Conservation (phyloP, 2,888 invertebrate species). For the Zootermopsis nevadensis region DNA sequence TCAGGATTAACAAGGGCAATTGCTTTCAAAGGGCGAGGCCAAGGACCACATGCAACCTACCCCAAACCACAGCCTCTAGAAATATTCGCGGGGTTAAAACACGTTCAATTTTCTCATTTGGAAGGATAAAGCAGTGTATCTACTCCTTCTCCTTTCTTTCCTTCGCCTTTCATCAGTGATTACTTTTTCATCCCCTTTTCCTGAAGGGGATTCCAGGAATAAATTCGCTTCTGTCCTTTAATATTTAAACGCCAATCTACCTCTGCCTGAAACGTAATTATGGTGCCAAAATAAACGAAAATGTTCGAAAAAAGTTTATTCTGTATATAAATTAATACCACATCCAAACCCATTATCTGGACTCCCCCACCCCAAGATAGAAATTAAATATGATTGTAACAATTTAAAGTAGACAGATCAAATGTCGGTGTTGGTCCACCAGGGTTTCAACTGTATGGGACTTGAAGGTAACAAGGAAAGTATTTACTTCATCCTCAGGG, state of each 20-base stretch:
- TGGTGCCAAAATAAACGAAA: background rate
- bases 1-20: constrained; percentile 50
- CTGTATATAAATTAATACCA: background rate
- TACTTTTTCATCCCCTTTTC: constrained; percentile 16
- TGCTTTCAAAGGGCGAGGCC: constrained; percentile 39
- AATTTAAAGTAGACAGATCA: too few relatives aligned
- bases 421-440: too few relatives aligned
- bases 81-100: background rate
- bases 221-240: background rate
- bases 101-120: background rate
- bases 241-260: constrained; percentile 3
- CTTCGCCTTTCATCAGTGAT: constrained; percentile 13
- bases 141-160: background rate
- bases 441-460: too few relatives aligned
- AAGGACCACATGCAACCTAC: background rate
- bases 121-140: background rate
- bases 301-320: background rate
- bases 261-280: background rate
- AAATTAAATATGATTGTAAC: too few relatives aligned
- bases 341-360: too few relatives aligned
- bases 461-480: too few relatives aligned
- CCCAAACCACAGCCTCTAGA: constrained; percentile 1
- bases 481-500: too few relatives aligned
- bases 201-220: background rate
- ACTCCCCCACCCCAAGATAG: too few relatives aligned